Conservation (phyloP, 2,888 invertebrate genomes). For the Pseudanteris insignis region DNA sequence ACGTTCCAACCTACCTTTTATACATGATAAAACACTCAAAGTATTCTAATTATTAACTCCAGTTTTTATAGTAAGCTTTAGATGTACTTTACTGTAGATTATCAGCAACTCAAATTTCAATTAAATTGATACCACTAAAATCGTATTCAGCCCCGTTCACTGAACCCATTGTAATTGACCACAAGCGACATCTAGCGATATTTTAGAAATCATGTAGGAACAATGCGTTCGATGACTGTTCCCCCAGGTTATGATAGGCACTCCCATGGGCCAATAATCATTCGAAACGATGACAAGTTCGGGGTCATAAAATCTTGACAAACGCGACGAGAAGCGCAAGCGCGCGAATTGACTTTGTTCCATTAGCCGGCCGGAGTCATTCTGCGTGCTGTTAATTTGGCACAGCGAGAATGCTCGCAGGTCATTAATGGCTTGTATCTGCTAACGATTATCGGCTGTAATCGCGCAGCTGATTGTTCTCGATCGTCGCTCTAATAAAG, state of each 20-base stretch:
- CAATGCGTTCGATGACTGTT: slow-evolving; percentile 17
- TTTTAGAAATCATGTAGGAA: background rate
- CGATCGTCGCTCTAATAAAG: slow-evolving; percentile 64
- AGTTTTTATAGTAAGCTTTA: too few relatives aligned
- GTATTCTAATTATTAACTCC: too few relatives aligned
- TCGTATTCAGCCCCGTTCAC: too few relatives aligned
- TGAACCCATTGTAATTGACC: too few relatives aligned
- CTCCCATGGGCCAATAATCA: slow-evolving; percentile 15
- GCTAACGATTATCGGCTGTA: slow-evolving; percentile 66
- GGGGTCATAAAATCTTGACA: slow-evolving; percentile 34
- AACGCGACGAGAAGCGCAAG: slow-evolving; percentile 30
- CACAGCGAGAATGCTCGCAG: slow-evolving; percentile 60
- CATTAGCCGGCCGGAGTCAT: slow-evolving; percentile 43
- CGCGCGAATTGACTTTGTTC: slow-evolving; percentile 35
- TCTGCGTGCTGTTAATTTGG: slow-evolving; percentile 56
- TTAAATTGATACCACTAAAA: too few relatives aligned
- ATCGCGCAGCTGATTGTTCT: slow-evolving; percentile 64
- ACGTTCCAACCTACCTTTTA: too few relatives aligned
- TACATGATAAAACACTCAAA: too few relatives aligned
- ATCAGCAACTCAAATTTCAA: too few relatives aligned
- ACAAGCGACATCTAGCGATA: too few relatives aligned
- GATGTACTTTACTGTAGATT: too few relatives aligned
- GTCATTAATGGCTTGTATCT: slow-evolving; percentile 63
- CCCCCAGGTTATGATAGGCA: slow-evolving; percentile 16
- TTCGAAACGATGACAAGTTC: slow-evolving; percentile 34